Evolutionary conservation across 2,113 vertebrate genomes (phyloP).

Genomic region (Saguinus imperator): DNA sequence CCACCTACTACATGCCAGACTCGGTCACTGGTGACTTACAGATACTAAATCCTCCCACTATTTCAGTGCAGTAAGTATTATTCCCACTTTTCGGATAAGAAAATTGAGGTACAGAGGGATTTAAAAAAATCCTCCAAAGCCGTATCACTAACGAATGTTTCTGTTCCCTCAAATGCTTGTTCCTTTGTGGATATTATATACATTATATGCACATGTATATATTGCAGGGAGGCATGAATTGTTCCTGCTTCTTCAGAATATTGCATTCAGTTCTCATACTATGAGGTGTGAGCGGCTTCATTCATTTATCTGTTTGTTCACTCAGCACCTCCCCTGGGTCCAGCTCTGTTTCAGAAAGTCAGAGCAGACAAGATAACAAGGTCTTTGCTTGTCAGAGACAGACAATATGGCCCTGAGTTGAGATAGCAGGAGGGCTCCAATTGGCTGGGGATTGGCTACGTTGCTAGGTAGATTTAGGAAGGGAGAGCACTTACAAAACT

Average conservation of each 20-base stretch:
- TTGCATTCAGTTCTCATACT: background rate
- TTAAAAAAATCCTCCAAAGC: background rate
- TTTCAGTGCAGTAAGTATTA: background rate
- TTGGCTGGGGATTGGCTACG: background rate
- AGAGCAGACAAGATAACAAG: background rate
- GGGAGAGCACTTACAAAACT: background rate
- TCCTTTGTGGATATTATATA: background rate
- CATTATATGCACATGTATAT: no score
- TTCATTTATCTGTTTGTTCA: background rate
- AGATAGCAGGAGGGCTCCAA: background rate
- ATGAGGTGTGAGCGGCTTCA: background rate
- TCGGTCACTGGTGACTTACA: background rate
- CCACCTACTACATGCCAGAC: background rate
- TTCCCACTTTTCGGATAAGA: background rate
- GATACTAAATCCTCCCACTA: background rate
- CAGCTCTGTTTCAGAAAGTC: background rate
- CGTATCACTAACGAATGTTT: background rate
- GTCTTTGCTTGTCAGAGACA: background rate
- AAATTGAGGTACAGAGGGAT: background rate
- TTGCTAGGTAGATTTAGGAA: background rate
- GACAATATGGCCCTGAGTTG: background rate
- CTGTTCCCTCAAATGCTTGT: background rate
- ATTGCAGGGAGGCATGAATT: background rate
- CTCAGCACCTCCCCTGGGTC: background rate
- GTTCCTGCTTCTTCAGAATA: background rate